Conservation (phyloP, 2,888 invertebrate genomes). For the Prionchulus punctatus region DNA sequence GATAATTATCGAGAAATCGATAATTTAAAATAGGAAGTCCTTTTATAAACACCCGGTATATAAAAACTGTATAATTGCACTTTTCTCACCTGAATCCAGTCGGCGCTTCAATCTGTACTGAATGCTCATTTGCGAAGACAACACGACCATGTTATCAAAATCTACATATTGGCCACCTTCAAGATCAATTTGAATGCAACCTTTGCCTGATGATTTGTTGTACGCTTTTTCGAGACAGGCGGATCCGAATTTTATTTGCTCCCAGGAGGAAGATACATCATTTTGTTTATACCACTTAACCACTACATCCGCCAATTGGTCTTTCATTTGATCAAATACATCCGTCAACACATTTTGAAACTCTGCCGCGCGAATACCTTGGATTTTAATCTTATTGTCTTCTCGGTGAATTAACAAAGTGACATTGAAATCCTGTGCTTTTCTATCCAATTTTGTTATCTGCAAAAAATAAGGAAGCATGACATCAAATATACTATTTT, state of each 20-base stretch:
- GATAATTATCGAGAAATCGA: no score
- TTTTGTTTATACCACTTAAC: neutral
- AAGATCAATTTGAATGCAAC: neutral
- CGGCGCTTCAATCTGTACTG: neutral
- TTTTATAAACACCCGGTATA: no score
- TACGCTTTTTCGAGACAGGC: neutral
- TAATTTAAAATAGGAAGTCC: no score
- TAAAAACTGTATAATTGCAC: no score
- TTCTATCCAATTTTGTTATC: no score
- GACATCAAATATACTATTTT: no score
- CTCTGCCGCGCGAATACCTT: neutral
- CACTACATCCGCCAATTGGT: neutral
- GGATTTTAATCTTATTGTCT: neutral
- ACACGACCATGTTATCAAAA: neutral
- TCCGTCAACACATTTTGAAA: neutral
- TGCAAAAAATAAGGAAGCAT: no score
- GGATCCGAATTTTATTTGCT: neutral
- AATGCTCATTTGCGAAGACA: neutral
- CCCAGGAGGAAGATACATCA: neutral
- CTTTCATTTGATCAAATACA: neutral
- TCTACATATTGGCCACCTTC: neutral
- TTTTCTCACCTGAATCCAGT: no score
- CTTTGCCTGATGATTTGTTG: neutral
- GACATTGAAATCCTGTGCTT: neutral
- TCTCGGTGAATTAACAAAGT: neutral